These are phyloP conservation scores for Kryphioiulus occultus DNA, from an alignment of 2,888 invertebrate genomes.

Conservation along the genomic window DNA sequence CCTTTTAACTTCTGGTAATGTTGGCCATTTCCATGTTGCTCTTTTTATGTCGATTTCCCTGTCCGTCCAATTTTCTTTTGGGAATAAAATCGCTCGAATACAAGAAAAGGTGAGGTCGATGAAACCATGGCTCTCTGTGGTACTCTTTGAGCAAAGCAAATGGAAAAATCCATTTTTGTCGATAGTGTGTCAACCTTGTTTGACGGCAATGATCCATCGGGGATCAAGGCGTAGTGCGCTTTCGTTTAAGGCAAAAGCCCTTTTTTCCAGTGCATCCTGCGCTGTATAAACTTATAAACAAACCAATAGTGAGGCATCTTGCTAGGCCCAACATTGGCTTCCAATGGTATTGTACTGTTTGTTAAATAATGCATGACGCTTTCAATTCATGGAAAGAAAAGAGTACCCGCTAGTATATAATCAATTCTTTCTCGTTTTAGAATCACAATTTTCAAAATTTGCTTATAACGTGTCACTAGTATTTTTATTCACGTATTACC, in stretches of 20 bases:
- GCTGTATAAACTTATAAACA: not conserved
- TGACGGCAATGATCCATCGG: conserved; percentile 32
- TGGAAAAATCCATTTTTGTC: conserved; percentile 40
- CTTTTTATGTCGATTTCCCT: conserved; percentile 24
- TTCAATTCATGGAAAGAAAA: no score
- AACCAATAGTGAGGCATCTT: not conserved
- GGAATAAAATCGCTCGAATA: not conserved
- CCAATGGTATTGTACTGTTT: no score
- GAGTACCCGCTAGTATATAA: no score
- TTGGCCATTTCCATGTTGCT: conserved; percentile 21
- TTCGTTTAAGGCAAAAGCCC: conserved; percentile 28
- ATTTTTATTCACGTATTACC: no score
- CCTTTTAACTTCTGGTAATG: conserved; percentile 30
- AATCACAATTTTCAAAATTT: no score
- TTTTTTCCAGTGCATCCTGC: not conserved
- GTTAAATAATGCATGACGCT: no score
- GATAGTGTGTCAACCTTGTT: conserved; percentile 39
- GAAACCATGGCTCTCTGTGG: conserved; percentile 20
- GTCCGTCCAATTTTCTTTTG: conserved; percentile 36
- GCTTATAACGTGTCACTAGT: no score
- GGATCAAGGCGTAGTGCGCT: conserved; percentile 37
- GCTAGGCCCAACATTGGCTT: not conserved
- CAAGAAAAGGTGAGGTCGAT: conserved; percentile 40
- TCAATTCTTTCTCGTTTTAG: no score
- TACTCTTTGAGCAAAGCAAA: conserved; percentile 1